Evolutionary conservation across 2,113 vertebrate genomes (phyloP), one percentile per base, ranked within the genome.

Genomic region (Cinclus mexicanus): DNA sequence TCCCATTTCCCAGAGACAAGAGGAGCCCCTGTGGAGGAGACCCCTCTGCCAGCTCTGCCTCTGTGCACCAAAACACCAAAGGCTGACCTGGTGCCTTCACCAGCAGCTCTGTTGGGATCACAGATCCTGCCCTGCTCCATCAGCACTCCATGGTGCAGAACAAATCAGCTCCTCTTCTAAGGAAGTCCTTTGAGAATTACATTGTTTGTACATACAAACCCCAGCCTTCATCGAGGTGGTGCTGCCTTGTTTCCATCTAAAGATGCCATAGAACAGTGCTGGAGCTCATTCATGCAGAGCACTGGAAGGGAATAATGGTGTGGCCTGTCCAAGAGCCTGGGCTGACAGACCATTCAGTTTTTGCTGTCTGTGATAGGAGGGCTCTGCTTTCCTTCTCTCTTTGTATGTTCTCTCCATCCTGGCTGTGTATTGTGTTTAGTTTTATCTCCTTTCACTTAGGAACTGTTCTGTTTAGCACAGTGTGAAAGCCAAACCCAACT

Each of bases 401-500:
- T 67, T 74, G 37, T 46, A 21, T 50, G 61, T 83, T 90, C 68
- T 83, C 88, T 69, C 78, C 64, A n/a, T 70, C 57, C 7, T 74
- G 59, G 42, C 59, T 85, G 33, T 53, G 25, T 29, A 23, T 35
- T 80, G n/a, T 77, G 64, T 92, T 88, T 57, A 53, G 72, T 82
- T 95, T 93, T 93, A 71, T 95, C 83, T 95, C 89, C 74, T 90
- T 70, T 68, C 59, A 28, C 42, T 55, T 33, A 87, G 71, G 52
- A 89, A 47, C 75, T 76, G 2, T 72, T 96, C 82, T 60, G 87
- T 87, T 90, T 74, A 80, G 69, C 55, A 23, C 47, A n/a, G 61
- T 92, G 93, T 93, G 89, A 90, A 96, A 95, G 76, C 88, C 92
- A 76, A 90, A 89, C 74, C 61, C 89, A 87, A 2, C 84, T 95